Percentiles rank a stretch among this genome's conserved stretches.
phyloP scores from a whole-genome alignment of 2,888 invertebrate genomes.

The Macrosiphum euphorbiae region DNA sequence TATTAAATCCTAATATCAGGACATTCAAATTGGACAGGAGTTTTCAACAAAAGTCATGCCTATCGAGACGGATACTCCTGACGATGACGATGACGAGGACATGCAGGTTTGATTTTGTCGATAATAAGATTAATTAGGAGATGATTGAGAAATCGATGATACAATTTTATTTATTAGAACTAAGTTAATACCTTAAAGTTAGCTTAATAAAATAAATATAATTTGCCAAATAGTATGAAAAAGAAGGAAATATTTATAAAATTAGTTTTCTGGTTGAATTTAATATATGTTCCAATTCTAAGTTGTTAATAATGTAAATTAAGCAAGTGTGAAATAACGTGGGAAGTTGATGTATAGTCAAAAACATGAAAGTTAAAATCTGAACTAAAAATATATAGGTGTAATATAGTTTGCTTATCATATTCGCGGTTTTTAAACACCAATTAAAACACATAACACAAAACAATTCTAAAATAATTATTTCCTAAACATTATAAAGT shows the following conservation, averaged over 20 bases:
- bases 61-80: not conserved
- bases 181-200: not conserved
- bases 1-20: not conserved
- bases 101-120: not conserved
- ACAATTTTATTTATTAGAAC: not conserved
- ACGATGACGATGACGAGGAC: not conserved
- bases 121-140: not conserved
- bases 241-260: not conserved
- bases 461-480: not conserved
- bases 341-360: not conserved
- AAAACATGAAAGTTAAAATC: conserved; percentile 26
- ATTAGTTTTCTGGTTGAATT: not conserved
- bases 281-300: not conserved
- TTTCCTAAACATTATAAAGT: not conserved
- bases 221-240: not conserved
- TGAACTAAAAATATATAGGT: conserved; percentile 1
- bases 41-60: not conserved
- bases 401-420: not conserved
- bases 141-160: not conserved
- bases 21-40: not conserved
- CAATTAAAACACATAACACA: not conserved
- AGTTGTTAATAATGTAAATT: not conserved
- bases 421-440: not conserved
- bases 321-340: not conserved
- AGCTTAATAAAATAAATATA: not conserved